Conservation (phyloP, 2,797 vertebrate genomes). For the Chelon labrosus region DNA sequence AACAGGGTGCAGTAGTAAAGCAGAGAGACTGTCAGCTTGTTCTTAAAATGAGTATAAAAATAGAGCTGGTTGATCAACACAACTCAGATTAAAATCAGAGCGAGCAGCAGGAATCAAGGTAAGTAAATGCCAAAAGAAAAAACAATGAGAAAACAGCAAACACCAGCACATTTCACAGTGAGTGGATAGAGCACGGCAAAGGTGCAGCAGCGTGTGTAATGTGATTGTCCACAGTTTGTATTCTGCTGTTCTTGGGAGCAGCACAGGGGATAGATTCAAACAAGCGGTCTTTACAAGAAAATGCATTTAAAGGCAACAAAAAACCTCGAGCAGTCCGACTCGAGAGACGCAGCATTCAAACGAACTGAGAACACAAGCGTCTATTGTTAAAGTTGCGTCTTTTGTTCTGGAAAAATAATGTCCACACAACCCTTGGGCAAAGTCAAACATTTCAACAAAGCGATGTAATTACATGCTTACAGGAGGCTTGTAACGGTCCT, state of each 20-base stretch:
- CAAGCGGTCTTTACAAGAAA: constrained; percentile 48
- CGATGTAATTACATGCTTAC: constrained; percentile 56
- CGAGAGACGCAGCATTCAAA: constrained; percentile 41
- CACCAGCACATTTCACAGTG: constrained; percentile 67
- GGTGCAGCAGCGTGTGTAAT: constrained; percentile 68
- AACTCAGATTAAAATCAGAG: constrained; percentile 47
- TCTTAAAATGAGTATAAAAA: constrained; percentile 43
- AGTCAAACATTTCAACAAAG: constrained; percentile 68
- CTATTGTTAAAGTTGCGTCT: constrained; percentile 38
- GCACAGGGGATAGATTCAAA: constrained; percentile 42
- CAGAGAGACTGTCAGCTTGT: constrained; percentile 18
- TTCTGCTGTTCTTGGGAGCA: constrained; percentile 43
- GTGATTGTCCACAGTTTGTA: constrained; percentile 73
- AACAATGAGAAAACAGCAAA: constrained; percentile 46
- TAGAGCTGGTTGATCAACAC: constrained; percentile 44
- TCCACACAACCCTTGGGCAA: constrained; percentile 60
- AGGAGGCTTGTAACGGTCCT: constrained; percentile 59
- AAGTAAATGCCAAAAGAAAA: constrained; percentile 45
- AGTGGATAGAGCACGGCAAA: constrained; percentile 58
- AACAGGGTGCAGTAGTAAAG: constrained; percentile 21
- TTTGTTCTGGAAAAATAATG: constrained; percentile 39
- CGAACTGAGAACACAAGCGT: constrained; percentile 34
- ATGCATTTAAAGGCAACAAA: constrained; percentile 52
- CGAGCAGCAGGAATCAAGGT: constrained; percentile 31
- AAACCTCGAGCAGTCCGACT: constrained; percentile 44